Conservation (phyloP, 2,113 vertebrate species). For the Rhegmatorhina hoffmannsi region DNA sequence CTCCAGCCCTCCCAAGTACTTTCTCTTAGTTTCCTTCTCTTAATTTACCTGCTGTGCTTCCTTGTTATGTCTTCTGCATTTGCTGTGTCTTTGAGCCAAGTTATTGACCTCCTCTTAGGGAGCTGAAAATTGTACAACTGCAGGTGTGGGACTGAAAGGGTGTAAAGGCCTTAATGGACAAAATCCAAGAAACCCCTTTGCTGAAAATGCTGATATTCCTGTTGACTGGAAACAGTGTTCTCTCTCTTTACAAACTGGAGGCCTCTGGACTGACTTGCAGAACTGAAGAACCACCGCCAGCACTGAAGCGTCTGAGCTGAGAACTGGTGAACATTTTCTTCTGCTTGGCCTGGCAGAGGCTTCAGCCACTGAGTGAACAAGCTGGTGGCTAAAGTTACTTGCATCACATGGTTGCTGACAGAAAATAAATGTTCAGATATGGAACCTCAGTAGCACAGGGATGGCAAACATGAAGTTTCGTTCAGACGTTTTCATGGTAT, state of each 20-base stretch:
- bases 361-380: background rate
- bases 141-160: background rate
- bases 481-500: background rate
- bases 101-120: background rate
- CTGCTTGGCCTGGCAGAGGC: background rate
- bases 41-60: background rate
- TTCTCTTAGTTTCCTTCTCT: background rate
- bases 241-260: background rate
- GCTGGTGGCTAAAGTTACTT: background rate
- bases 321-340: background rate
- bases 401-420: background rate
- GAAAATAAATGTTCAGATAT: background rate
- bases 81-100: background rate
- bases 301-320: background rate
- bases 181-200: background rate
- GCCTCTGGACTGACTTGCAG: background rate
- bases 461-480: background rate
- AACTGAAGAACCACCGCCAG: background rate
- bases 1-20: background rate
- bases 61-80: background rate
- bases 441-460: fast-evolving
- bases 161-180: background rate
- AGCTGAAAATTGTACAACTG: background rate
- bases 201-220: background rate
- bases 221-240: background rate